Base-by-base conservation (phyloP, 2,888 invertebrate species). In the Elaeidobius kamerunicus region DNA sequence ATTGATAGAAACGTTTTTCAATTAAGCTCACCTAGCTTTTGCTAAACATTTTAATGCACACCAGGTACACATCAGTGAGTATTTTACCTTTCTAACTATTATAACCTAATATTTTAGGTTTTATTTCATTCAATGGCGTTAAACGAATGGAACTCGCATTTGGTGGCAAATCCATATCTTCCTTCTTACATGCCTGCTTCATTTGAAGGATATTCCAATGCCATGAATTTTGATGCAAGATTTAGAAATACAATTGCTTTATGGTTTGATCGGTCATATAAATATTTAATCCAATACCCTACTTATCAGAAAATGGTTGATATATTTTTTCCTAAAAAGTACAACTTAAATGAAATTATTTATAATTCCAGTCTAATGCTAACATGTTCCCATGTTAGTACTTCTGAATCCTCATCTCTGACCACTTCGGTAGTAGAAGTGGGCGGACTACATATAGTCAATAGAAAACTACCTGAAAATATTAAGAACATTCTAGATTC, bases 341-440 rank as follows among this genome's bases (percentile, higher is more conserved):
- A 67, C 2, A 39, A 62, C 46, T 44, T 71, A n/a, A 35, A 60
- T 3, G 60, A 66, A 2, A 14, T 68, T 3, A 56, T 66, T 18
- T 58, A 61, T 48, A 66, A 67, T 46, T 58, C 61, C 0, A 65
- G 65, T 30, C 52, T 71, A 35, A 58, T 69, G 38, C 47, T 71
- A 7, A 35, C 66, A 6, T 69, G 69, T 50, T 69, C 70, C 1
- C 80, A 82, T 62, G 76, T 75, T 30, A 76, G 75, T 61, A 74
- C 76, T 49, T 74, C 76, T 19, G 61, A 69, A 6, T 71, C 78
- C 1, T 63, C 68, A 3, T 77, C 80, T 0, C 69, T 76, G 32
- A 69, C 78, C 1, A 78, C 79, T 0, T 78, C 78, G 60, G 70
- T 78, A 47, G 66, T 81, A 1, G 79, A 81, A 63, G 72, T 82